Evolutionary conservation across 1,140 invertebrate species (phyloP).

Genomic region (Meteorus sp.): DNA sequence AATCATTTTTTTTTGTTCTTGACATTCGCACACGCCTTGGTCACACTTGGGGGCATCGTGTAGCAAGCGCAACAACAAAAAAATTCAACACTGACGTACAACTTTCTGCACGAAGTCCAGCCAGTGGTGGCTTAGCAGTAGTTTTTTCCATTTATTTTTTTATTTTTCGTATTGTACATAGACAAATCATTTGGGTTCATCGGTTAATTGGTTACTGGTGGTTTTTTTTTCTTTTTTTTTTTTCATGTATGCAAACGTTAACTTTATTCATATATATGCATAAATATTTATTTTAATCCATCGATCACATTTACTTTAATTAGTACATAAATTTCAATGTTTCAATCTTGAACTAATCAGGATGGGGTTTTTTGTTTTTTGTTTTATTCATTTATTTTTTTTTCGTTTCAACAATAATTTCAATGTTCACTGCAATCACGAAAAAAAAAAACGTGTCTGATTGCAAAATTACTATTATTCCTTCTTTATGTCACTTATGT

Average conservation of each 20-base stretch:
- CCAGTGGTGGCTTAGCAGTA: conserved; percentile 39
- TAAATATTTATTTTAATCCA: conserved; percentile 15
- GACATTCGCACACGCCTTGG: conserved; percentile 6
- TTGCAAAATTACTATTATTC: no score
- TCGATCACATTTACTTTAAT: conserved; percentile 10
- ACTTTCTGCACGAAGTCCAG: conserved; percentile 32
- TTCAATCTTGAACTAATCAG: conserved; percentile 35
- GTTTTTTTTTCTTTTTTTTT: conserved; percentile 13
- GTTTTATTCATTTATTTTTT: neutral
- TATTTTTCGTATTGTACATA: conserved; percentile 29
- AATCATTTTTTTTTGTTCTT: neutral
- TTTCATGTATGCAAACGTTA: conserved; percentile 42
- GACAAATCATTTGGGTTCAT: conserved; percentile 40
- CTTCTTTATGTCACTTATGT: no score
- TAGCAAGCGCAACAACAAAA: neutral
- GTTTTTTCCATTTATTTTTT: conserved; percentile 27
- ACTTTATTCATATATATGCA: conserved; percentile 37
- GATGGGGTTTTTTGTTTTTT: neutral
- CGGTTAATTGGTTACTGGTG: conserved; percentile 45
- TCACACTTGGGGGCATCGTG: conserved; percentile 10
- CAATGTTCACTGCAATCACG: no score
- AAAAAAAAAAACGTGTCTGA: no score
- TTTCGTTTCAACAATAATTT: no score
- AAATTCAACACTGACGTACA: neutral
- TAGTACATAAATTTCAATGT: conserved; percentile 22